phyloP scores from a whole-genome alignment of 2,113 vertebrate species.

The Tachysurus vachellii region DNA sequence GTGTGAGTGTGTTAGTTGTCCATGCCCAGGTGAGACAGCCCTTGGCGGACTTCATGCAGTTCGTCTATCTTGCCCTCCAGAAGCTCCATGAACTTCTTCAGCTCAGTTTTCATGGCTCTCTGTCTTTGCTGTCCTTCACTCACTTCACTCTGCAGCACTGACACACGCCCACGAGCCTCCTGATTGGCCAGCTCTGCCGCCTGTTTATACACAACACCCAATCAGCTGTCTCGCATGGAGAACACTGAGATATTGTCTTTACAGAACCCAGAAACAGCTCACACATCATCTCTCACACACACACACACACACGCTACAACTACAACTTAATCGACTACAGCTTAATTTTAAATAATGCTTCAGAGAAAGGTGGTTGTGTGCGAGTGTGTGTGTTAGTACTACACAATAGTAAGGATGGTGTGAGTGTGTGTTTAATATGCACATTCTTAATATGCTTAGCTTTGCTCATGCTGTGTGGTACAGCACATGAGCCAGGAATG shows the following conservation, averaged over 20 bases:
- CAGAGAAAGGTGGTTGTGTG: background rate
- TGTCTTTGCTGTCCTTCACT: slow-evolving; percentile 86
- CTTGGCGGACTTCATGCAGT: slow-evolving; percentile 91
- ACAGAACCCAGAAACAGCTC: background rate
- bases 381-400: too few species aligned
- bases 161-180: slow-evolving; percentile 83
- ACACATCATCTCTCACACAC: background rate
- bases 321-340: background rate
- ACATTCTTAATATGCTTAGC: background rate
- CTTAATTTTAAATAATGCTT: background rate
- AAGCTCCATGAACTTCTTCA: slow-evolving; percentile 91
- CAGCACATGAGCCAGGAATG: slow-evolving; percentile 14
- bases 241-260: background rate
- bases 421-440: background rate
- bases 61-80: slow-evolving; percentile 95
- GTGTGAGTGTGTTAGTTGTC: slow-evolving; percentile 77
- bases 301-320: background rate
- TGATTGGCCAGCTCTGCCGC: slow-evolving; percentile 84
- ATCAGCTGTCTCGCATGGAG: background rate
- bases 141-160: slow-evolving; percentile 78
- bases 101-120: slow-evolving; percentile 85
- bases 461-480: background rate
- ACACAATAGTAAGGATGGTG: background rate
- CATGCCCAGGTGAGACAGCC: slow-evolving; percentile 87
- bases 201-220: slow-evolving; percentile 65